Evolutionary conservation across 2,888 invertebrate genomes (phyloP).

Genomic region (Aricia artaxerxes): DNA sequence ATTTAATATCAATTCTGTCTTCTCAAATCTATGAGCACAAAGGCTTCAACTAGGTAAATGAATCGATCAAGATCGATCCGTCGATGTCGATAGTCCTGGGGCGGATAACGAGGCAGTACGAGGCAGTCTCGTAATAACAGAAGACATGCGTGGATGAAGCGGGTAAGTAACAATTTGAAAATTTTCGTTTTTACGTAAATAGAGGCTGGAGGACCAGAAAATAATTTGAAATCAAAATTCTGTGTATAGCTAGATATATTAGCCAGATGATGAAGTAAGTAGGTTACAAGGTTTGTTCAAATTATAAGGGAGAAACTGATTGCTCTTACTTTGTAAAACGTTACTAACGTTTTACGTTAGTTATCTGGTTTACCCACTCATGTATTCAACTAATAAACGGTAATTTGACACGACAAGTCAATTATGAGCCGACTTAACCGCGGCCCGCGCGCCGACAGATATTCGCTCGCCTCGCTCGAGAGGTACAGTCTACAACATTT

Average conservation of each 20-base stretch:
- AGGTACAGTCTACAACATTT: not conserved
- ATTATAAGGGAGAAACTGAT: no score
- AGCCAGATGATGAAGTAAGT: no score
- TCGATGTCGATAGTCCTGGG: not conserved
- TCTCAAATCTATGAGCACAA: not conserved
- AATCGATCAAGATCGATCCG: not conserved
- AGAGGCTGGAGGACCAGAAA: no score
- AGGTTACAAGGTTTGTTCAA: no score
- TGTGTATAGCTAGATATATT: no score
- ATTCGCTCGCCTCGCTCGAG: constrained; percentile 48
- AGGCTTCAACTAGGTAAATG: constrained; percentile 3
- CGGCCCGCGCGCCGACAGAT: constrained; percentile 59
- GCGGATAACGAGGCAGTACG: constrained; percentile 12
- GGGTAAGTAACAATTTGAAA: no score
- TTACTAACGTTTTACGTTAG: no score
- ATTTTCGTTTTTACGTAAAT: no score
- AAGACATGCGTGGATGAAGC: no score
- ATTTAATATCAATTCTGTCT: not conserved
- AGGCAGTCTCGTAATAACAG: constrained; percentile 61
- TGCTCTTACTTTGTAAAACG: no score
- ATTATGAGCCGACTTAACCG: constrained; percentile 73
- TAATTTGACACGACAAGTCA: constrained; percentile 79
- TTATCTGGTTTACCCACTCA: no score
- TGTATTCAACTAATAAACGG: constrained; percentile 62
- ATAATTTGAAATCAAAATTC: no score